phyloP scores from a whole-genome alignment of 1,140 invertebrate genomes.

The Ladona fulva region DNA sequence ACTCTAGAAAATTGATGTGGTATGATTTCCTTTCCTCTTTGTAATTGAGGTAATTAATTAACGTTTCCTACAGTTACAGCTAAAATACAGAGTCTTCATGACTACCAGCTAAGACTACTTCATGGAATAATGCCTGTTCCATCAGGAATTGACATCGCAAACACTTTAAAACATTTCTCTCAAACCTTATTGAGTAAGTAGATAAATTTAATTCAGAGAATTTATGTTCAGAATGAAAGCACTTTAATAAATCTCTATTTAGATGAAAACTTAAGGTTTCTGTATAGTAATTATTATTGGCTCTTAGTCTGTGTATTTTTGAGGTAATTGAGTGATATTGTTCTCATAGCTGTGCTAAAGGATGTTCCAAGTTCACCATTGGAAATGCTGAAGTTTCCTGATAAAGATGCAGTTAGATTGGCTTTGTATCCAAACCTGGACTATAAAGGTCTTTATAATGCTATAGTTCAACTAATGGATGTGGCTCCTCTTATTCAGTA shows the following conservation, averaged over 20 bases:
- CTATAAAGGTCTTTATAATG: conserved; percentile 87
- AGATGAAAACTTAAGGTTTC: too few species aligned
- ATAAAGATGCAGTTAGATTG: conserved; percentile 75
- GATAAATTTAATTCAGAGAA: background rate
- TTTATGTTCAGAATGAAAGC: too few species aligned
- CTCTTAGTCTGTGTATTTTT: background rate
- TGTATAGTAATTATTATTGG: too few species aligned
- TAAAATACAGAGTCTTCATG: conserved; percentile 92
- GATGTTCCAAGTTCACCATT: conserved; percentile 87
- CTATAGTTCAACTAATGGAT: conserved; percentile 71
- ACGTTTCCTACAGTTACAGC: conserved; percentile 72
- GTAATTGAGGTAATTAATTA: too few species aligned
- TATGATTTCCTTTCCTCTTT: too few species aligned
- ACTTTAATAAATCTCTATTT: too few species aligned
- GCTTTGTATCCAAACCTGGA: conserved; percentile 89
- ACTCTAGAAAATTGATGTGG: too few species aligned
- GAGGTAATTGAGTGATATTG: conserved; percentile 15
- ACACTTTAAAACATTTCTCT: conserved; percentile 96
- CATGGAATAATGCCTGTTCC: conserved; percentile 86
- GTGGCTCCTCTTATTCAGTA: conserved; percentile 73
- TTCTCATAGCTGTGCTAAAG: conserved; percentile 73
- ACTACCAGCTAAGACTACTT: conserved; percentile 85
- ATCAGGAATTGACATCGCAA: conserved; percentile 90
- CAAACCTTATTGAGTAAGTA: conserved; percentile 89
- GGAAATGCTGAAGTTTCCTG: conserved; percentile 76